Base-by-base conservation (phyloP, 1,140 invertebrate species). In the Drosophila pseudoananassae region DNA sequence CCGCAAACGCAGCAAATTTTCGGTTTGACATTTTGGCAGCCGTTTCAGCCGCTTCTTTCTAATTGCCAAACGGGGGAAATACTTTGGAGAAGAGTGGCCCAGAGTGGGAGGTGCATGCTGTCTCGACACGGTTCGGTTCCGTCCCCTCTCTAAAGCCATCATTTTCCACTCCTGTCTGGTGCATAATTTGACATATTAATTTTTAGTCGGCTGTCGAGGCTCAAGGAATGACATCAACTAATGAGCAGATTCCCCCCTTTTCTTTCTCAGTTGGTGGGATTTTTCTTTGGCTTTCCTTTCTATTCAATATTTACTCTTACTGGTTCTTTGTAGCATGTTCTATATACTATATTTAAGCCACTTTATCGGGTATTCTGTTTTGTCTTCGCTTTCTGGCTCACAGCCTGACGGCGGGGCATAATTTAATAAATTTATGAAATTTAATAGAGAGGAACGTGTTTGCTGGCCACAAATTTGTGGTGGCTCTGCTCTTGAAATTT, bases 351-450 rank as follows among this genome's bases (percentile, higher is more conserved):
- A 58, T 55, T 50, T 40, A 50, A 57, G 52, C 49, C 27, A 43
- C 49, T 61, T 53, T 27, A 53, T 61, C 69, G 56, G 40, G 23
- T 20, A 69, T 68, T 73, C 68, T 61, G 47, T 50, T 61, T 73
- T 73, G 68, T 54, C 69, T 72, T 75, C 71, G 72, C 49, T 57
- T 61, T 9, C 50, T 36, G 25, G 29, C n/a, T 51, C 33, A 56
- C 46, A 51, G 47, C 71, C 47, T 20, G 25, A 29, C 45, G 51
- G 31, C 50, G 65, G 59, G 68, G 82, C 73, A 85, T 85, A 85
- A 87, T 85, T 85, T 85, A 85, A 85, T 87, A 85, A 85, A 85
- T 85, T 85, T 85, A 87, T 85, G 81, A 87, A 87, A 85, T 85
- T 81, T 85, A 87, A 85, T 85, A 85, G 82, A 87, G 73, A 81